Percentiles rank a stretch among this genome's conserved stretches.
These are phyloP conservation scores for Protomyctophum bolini DNA, from an alignment of 2,113 vertebrate genomes.

Conservation along the genomic window DNA sequence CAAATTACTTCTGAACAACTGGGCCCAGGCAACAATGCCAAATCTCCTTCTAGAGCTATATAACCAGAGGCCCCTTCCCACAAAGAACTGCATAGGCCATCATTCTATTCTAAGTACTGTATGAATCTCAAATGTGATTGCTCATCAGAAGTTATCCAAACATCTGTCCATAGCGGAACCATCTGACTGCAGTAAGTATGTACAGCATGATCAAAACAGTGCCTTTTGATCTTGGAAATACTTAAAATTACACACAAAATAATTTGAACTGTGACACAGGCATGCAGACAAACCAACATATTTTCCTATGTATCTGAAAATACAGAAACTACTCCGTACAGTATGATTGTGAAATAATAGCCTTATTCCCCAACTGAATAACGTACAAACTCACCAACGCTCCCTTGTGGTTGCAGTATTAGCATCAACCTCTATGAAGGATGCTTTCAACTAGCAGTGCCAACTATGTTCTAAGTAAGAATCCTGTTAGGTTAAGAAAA, in stretches of 20 bases:
- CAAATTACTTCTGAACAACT: no score
- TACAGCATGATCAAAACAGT: constrained; percentile 60
- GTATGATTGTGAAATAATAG: constrained; percentile 7
- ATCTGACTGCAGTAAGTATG: constrained; percentile 46
- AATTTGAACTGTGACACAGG: constrained; percentile 57
- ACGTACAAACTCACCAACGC: constrained; percentile 3
- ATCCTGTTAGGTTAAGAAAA: neutral
- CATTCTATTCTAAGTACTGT: constrained; percentile 64
- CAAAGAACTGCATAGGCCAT: constrained; percentile 49
- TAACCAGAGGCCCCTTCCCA: constrained; percentile 56
- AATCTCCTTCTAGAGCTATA: neutral
- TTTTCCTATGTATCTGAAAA: constrained; percentile 45
- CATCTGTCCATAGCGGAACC: constrained; percentile 38
- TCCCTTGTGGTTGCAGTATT: constrained; percentile 36
- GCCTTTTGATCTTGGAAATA: constrained; percentile 42
- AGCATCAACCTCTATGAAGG: constrained; percentile 5
- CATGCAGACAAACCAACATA: constrained; percentile 65
- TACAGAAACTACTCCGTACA: constrained; percentile 13
- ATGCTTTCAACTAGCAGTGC: constrained; percentile 4
- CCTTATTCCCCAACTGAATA: neutral
- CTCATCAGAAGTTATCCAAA: constrained; percentile 48
- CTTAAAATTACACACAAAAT: constrained; percentile 70
- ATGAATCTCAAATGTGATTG: constrained; percentile 54
- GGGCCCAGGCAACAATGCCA: constrained; percentile 42
- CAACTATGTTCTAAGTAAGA: constrained; percentile 5